These are phyloP conservation scores for Lophius piscatorius DNA, from an alignment of 2,113 vertebrate species.

Conservation along the genomic window DNA sequence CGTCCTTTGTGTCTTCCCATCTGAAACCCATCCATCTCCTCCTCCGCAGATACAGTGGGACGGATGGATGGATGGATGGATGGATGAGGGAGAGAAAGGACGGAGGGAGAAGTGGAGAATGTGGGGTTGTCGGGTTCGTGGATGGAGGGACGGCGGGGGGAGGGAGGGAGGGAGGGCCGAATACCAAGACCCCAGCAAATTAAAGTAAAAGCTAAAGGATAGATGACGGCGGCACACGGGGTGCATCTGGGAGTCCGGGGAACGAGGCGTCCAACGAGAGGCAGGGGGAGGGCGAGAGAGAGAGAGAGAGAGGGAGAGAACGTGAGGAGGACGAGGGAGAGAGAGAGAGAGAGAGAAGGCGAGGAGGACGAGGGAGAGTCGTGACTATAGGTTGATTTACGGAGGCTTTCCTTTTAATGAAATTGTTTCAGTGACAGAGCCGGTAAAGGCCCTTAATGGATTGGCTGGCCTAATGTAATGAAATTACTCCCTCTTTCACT, in stretches of 20 bases:
- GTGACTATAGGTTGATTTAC: constrained; percentile 98
- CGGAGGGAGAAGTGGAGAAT: constrained; percentile 60
- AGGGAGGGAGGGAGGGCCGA: constrained; percentile 10
- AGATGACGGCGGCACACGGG: constrained; percentile 57
- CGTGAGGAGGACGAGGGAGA: constrained; percentile 39
- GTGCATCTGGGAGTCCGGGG: constrained; percentile 54
- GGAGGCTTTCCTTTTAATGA: constrained; percentile 98
- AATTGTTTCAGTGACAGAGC: constrained; percentile 99
- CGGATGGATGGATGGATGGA: constrained; percentile 20
- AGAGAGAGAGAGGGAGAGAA: constrained; percentile 15
- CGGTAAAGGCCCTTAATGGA: constrained; percentile 99
- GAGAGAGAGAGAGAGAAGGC: constrained; percentile 70
- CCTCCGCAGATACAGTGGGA: background rate
- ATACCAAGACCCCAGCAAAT: constrained; percentile 84
- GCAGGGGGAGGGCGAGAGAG: constrained; percentile 17
- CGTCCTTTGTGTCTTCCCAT: constrained; percentile 44
- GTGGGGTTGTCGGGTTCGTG: constrained; percentile 70
- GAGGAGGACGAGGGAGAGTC: constrained; percentile 73
- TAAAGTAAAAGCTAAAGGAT: constrained; percentile 90
- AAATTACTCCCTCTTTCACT: constrained; percentile 99
- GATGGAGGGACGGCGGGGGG: constrained; percentile 45
- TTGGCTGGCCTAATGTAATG: constrained; percentile 99
- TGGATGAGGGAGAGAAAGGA: constrained; percentile 55
- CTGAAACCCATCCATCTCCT: constrained; percentile 40
- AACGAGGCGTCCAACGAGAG: constrained; percentile 35